phyloP scores from a whole-genome alignment of 2,797 vertebrate genomes.

The Eulemur rubriventer region DNA sequence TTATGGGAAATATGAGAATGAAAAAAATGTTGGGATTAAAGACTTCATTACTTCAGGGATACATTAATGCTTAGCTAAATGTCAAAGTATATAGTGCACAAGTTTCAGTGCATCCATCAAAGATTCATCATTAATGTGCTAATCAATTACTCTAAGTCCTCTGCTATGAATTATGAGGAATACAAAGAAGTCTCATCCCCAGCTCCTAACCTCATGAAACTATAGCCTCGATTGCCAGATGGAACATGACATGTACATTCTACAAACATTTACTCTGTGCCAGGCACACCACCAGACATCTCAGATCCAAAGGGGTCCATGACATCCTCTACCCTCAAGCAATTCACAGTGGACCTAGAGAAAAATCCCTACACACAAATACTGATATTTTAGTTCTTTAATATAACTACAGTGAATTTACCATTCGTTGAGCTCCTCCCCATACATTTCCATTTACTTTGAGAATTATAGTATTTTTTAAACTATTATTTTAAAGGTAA shows the following conservation, averaged over 20 bases:
- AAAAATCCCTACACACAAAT: neutral
- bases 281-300: neutral
- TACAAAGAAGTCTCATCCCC: neutral
- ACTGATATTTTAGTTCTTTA: neutral
- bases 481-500: neutral
- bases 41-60: neutral
- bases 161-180: neutral
- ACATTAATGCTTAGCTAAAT: neutral
- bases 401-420: neutral
- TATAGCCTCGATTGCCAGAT: neutral
- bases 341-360: neutral
- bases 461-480: neutral
- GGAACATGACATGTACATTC: accelerated
- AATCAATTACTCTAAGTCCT: neutral
- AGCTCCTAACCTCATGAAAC: neutral
- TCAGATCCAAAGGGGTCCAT: neutral
- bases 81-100: too few species aligned
- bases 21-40: too few species aligned
- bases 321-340: neutral
- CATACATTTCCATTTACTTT: neutral
- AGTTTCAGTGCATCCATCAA: neutral
- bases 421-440: neutral
- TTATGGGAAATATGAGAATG: neutral
- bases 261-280: neutral
- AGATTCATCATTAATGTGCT: neutral